Conservation (phyloP, 1,140 invertebrate species). For the Drosophila erecta region DNA sequence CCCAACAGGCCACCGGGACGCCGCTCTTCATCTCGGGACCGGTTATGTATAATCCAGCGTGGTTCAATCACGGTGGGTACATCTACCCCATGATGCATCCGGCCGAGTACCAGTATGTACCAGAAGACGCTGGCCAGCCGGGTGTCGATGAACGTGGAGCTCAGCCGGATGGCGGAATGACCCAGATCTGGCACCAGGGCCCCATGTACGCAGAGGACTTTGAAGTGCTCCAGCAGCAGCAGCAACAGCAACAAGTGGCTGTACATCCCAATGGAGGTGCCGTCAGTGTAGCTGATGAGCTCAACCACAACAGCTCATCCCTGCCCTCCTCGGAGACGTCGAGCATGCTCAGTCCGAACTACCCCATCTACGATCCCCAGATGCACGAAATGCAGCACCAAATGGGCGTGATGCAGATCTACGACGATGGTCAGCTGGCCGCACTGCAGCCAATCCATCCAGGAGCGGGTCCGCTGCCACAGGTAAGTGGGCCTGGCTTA, state of each 20-base stretch:
- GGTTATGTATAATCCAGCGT: slow-evolving; percentile 50
- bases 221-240: slow-evolving; percentile 37
- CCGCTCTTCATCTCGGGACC: slow-evolving; percentile 62
- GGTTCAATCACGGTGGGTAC: slow-evolving; percentile 38
- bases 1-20: slow-evolving; percentile 70
- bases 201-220: slow-evolving; percentile 76
- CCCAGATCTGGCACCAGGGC: slow-evolving; percentile 66
- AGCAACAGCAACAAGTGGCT: slow-evolving; percentile 40
- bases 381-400: slow-evolving; percentile 80
- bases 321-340: slow-evolving; percentile 73
- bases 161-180: slow-evolving; percentile 53
- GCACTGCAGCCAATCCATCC: slow-evolving; percentile 72
- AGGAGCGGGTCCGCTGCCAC: slow-evolving; percentile 49
- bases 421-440: slow-evolving; percentile 70
- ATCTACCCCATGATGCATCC: slow-evolving; percentile 58
- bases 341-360: slow-evolving; percentile 79
- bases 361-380: slow-evolving; percentile 77
- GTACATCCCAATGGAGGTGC: slow-evolving; percentile 37
- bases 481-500: slow-evolving; percentile 39
- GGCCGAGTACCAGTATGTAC: slow-evolving; percentile 66
- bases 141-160: slow-evolving; percentile 62
- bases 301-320: slow-evolving; percentile 75
- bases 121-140: slow-evolving; percentile 53
- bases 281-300: slow-evolving; percentile 61
- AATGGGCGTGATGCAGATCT: slow-evolving; percentile 81